Conservation (phyloP, 2,888 invertebrate genomes). For the Meliscaeva auricollis region DNA sequence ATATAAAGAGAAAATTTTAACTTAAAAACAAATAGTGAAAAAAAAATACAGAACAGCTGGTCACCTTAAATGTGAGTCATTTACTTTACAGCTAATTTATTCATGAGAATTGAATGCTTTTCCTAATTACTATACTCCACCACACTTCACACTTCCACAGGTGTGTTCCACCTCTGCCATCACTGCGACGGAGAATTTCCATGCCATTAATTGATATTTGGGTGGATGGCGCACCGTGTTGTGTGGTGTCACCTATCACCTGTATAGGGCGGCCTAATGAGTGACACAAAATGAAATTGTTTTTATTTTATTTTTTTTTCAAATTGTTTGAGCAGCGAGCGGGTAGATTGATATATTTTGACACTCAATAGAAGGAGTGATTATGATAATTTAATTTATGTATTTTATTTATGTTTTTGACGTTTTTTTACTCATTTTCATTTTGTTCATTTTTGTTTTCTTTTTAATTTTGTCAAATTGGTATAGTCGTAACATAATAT, state of each 20-base stretch:
- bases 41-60: neutral
- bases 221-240: conserved; percentile 36
- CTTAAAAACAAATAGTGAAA: neutral
- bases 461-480: neutral
- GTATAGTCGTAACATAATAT: too few species aligned
- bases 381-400: conserved; percentile 10
- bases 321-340: conserved; percentile 12
- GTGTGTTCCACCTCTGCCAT: conserved; percentile 56
- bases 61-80: conserved; percentile 14
- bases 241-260: conserved; percentile 25
- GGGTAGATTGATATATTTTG: neutral
- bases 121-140: conserved; percentile 55
- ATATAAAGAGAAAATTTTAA: too few species aligned
- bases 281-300: conserved; percentile 13
- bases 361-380: conserved; percentile 16
- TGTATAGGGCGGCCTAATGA: conserved; percentile 33
- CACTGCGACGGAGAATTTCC: neutral
- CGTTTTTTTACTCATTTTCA: neutral
- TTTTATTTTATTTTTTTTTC: neutral
- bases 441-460: neutral
- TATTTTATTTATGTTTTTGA: neutral
- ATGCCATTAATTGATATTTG: conserved; percentile 55
- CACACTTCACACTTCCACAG: conserved; percentile 57
- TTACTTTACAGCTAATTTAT: conserved; percentile 52
- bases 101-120: conserved; percentile 62